Conservation (phyloP, 2,797 vertebrate genomes). For the Orientallactaga sibirica region DNA sequence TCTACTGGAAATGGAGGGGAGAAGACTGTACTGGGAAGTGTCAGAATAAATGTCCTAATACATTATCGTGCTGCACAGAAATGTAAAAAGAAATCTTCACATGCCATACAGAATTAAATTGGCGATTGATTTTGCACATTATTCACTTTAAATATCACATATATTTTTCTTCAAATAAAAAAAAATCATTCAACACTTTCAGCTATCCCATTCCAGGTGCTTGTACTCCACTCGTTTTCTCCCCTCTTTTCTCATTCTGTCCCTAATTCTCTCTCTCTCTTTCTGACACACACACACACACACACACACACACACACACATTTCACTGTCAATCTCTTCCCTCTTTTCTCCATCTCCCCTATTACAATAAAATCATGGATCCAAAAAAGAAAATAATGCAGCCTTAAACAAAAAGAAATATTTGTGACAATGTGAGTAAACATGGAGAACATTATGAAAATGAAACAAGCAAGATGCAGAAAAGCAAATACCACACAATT, state of each 20-base stretch:
- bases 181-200: too few species aligned
- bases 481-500: background rate
- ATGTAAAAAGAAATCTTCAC: background rate
- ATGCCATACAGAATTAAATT: background rate
- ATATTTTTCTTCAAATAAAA: slow-evolving; percentile 24
- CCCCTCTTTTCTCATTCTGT: too few species aligned
- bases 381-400: background rate
- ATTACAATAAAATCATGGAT: too few species aligned
- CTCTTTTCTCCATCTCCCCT: too few species aligned
- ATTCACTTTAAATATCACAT: background rate
- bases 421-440: background rate
- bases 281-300: too few species aligned
- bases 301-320: too few species aligned
- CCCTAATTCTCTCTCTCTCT: too few species aligned
- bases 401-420: background rate
- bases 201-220: too few species aligned
- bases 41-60: slow-evolving; percentile 43
- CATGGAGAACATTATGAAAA: background rate
- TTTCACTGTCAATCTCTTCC: too few species aligned
- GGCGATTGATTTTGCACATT: background rate
- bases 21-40: background rate
- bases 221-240: too few species aligned
- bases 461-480: background rate
- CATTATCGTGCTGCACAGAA: background rate
- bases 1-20: background rate